Base-by-base conservation (phyloP, 2,888 invertebrate species). In the Cistogaster globosa region DNA sequence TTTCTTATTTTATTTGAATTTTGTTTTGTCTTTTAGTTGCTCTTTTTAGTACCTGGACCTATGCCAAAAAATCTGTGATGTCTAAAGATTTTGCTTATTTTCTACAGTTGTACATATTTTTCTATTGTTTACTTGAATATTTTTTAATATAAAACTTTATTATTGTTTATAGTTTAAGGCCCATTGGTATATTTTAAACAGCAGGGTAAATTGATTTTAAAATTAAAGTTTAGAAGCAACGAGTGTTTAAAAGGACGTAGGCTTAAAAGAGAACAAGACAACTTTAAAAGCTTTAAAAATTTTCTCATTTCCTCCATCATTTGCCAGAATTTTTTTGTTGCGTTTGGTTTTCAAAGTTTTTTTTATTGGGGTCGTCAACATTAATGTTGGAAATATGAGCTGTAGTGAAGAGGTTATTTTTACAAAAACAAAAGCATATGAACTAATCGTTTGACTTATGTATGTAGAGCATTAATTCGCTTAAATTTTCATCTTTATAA, bases 31-130 rank as follows among this genome's bases (percentile, higher is more conserved):
- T 67, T 84, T 77, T 77, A 67, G 71, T 77, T 81, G 71, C 77
- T 77, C 32, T 77, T 74, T 72, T 77, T 42, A 45, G 42, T 65
- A 63, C 69, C 75, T 85, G 85, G 85, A 82, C 60, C 53, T 71
- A 51, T 67, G 85, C 85, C 85, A 85, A 85, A 79, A 75, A 79
- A 74, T 79, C 53, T 85, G 45, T 42, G 75, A 38, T 85, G 75
- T 75, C 74, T 71, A 77, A 81, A 74, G 71, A 79, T 86, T 55
- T 79, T 79, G 42, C 51, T 22, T 48, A 62, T 76, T 78, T 67
- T 65, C 36, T 83, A 26, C 51, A 76, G 38, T 83, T 72, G 58
- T 45, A 72, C 65, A 67, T 45, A 36, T 48, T 11, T 65, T 68
- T 53, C 57, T 69, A 38, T 65, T 72, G 55, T 68, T 78, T 76